phyloP scores from a whole-genome alignment of 2,797 vertebrate genomes.

The Nannoperca obscura region DNA sequence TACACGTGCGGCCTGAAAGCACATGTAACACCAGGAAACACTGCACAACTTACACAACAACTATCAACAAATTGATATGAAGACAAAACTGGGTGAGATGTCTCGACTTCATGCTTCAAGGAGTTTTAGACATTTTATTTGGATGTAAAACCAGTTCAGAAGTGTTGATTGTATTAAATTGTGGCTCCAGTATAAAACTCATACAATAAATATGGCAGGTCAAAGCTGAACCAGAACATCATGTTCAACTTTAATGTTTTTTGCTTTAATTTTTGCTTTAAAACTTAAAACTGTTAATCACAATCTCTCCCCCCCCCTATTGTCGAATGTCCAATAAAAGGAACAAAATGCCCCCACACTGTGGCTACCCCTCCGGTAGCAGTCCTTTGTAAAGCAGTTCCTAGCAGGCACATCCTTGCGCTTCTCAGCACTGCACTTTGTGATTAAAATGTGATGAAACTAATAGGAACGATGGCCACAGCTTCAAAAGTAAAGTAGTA shows the following conservation, averaged over 20 bases:
- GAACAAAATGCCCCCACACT: background rate
- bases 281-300: no score
- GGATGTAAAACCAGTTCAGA: background rate
- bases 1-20: slow-evolving; percentile 82
- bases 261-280: no score
- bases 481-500: background rate
- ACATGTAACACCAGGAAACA: background rate
- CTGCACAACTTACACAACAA: background rate
- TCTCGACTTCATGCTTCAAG: background rate
- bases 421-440: background rate
- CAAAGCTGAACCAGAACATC: no score
- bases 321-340: background rate
- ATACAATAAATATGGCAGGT: no score
- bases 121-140: no score
- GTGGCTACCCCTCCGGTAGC: background rate
- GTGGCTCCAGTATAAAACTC: no score
- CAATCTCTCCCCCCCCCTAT: background rate
- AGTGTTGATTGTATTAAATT: background rate
- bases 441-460: background rate
- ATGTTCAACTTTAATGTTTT: no score
- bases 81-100: no score
- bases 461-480: background rate
- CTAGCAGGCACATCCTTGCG: background rate
- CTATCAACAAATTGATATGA: background rate
- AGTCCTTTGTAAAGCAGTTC: background rate